Evolutionary conservation across 2,797 vertebrate genomes (phyloP).

Genomic region (Mallotus villosus): DNA sequence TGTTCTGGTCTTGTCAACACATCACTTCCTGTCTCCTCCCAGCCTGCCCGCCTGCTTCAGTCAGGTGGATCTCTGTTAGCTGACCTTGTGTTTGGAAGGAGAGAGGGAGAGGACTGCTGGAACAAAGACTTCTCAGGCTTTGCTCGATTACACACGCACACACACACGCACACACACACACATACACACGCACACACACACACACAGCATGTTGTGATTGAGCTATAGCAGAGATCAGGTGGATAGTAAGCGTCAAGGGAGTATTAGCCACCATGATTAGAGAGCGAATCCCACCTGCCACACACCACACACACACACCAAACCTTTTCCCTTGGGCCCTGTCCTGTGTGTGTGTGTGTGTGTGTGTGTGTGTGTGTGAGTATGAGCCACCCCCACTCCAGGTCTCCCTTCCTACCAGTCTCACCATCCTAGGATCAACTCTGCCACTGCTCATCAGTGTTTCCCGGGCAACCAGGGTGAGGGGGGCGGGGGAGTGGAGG

Average conservation of each 20-base stretch:
- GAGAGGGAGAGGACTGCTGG: background rate
- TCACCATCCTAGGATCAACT: conserved; percentile 23
- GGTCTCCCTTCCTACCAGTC: background rate
- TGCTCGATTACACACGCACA: background rate
- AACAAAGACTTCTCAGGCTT: conserved; percentile 40
- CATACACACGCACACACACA: conserved; percentile 1
- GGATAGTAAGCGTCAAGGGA: conserved; percentile 52
- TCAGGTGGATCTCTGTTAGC: background rate
- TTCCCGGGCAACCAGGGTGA: conserved; percentile 44
- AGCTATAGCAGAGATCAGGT: conserved; percentile 43
- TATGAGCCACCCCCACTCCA: conserved; percentile 45
- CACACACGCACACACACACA: background rate
- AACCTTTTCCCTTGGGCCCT: too few species aligned
- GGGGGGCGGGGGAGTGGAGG: conserved; percentile 25
- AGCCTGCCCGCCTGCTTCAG: background rate
- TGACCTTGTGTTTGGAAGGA: background rate
- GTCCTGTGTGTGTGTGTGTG: background rate
- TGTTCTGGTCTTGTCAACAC: too few species aligned
- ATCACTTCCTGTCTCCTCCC: background rate
- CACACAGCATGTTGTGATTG: conserved; percentile 24
- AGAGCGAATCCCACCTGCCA: conserved; percentile 5
- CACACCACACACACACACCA: background rate
- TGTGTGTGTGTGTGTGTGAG: background rate
- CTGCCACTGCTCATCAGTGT: conserved; percentile 46
- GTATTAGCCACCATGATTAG: conserved; percentile 42